phyloP scores from a whole-genome alignment of 2,113 vertebrate genomes.

The Typhlomys cinereus region DNA sequence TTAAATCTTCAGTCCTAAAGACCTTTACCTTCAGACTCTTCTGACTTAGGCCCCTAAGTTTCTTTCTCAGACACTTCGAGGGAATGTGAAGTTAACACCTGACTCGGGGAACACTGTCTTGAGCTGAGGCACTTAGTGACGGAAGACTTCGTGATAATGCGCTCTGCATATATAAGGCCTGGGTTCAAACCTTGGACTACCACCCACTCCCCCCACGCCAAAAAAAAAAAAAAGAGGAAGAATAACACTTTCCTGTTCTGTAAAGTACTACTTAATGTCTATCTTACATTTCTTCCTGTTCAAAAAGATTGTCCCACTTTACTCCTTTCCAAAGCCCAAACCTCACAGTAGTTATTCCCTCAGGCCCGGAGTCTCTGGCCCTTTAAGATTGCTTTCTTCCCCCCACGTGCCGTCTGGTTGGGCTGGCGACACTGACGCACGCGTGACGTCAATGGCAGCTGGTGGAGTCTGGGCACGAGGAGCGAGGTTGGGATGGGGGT shows the following conservation, averaged over 20 bases:
- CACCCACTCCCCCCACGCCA: neutral
- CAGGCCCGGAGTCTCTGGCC: conserved; percentile 57
- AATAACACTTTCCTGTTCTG: neutral
- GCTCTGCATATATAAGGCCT: neutral
- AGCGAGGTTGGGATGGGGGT: conserved; percentile 65
- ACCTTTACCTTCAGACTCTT: neutral
- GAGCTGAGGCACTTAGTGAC: neutral
- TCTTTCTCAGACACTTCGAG: neutral
- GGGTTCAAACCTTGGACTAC: neutral
- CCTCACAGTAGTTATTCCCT: neutral
- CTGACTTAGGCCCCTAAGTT: neutral
- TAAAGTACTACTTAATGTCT: neutral
- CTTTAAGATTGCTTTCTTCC: conserved; percentile 83
- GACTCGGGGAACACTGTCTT: neutral
- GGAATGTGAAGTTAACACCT: neutral
- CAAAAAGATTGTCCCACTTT: neutral
- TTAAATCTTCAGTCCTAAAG: neutral
- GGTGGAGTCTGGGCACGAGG: conserved; percentile 85
- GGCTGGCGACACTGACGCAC: conserved; percentile 88
- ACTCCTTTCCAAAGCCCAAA: neutral
- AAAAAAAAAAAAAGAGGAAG: neutral
- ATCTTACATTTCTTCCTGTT: neutral
- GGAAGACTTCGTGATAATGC: neutral
- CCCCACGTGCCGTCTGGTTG: conserved; percentile 88
- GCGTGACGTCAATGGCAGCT: conserved; percentile 86